A percentile compares a stretch with the other conserved stretches of the same genome.
Conservation (phyloP, 2,888 invertebrate genomes). For the Drosophila paranaensis region DNA sequence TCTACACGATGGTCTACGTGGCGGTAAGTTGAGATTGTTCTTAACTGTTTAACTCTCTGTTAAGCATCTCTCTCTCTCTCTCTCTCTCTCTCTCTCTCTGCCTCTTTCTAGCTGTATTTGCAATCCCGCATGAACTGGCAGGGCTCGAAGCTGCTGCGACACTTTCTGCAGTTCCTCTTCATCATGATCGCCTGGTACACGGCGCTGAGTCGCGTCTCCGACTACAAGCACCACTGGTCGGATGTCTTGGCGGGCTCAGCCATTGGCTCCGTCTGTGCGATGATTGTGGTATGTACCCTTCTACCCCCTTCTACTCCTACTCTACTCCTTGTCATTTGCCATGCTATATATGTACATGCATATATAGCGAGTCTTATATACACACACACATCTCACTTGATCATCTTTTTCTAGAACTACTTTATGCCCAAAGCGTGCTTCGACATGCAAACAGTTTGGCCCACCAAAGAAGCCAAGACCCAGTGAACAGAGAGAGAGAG, state of each 20-base stretch:
- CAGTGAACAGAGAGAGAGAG: conserved; percentile 24
- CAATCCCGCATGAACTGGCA: conserved; percentile 93
- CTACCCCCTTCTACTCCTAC: background rate
- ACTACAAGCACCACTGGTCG: conserved; percentile 99
- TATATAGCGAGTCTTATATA: conserved; percentile 17
- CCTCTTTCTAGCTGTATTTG: conserved; percentile 90
- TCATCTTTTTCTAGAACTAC: conserved; percentile 82
- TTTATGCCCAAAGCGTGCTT: conserved; percentile 81
- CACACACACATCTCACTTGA: conserved; percentile 35
- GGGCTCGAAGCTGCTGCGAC: conserved; percentile 92
- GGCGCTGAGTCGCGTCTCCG: conserved; percentile 95
- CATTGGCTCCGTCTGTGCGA: conserved; percentile 89
- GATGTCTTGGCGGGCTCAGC: conserved; percentile 94
- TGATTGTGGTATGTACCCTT: conserved; percentile 88
- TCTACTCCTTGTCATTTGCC: background rate
- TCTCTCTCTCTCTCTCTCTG: background rate
- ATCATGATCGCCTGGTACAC: conserved; percentile 93
- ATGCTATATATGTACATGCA: too few relatives aligned
- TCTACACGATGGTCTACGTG: conserved; percentile 93
- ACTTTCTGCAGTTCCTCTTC: conserved; percentile 93
- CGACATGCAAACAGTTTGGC: conserved; percentile 83
- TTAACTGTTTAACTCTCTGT: background rate
- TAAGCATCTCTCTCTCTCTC: conserved; percentile 56
- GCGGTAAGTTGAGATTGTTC: conserved; percentile 88
- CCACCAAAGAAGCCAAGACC: conserved; percentile 45